These are phyloP conservation scores for Rhineura floridana DNA, from an alignment of 2,113 vertebrate species.

Conservation along the genomic window DNA sequence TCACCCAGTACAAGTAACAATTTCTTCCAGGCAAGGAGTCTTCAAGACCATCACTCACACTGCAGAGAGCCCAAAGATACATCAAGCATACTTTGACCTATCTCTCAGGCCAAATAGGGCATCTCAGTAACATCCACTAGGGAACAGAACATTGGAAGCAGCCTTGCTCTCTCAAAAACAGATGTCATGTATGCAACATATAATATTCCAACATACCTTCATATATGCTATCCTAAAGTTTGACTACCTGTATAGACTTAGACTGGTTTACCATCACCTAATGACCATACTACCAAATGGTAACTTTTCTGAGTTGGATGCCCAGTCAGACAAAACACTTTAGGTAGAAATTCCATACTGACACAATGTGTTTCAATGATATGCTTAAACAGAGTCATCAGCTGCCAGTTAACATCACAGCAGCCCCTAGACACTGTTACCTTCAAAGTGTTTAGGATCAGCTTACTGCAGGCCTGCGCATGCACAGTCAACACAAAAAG, in stretches of 20 bases:
- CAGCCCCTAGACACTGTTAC: background rate
- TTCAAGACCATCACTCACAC: background rate
- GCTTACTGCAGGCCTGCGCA: background rate
- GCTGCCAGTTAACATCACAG: background rate
- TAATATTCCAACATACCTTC: background rate
- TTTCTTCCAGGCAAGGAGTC: background rate
- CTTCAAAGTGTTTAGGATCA: background rate
- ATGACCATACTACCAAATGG: background rate
- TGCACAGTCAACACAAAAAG: too few species aligned
- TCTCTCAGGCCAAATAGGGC: background rate
- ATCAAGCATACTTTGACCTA: background rate
- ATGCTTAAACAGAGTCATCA: background rate
- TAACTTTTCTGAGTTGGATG: background rate
- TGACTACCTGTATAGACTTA: background rate
- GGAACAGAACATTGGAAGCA: background rate
- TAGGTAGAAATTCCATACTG: background rate
- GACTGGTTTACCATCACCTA: background rate
- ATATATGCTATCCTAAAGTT: background rate
- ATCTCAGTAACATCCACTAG: background rate
- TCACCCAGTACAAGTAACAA: background rate
- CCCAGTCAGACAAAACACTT: background rate
- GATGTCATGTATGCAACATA: background rate
- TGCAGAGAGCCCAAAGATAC: background rate
- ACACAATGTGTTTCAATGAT: background rate
- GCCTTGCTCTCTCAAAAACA: background rate